Evolutionary conservation across 2,113 vertebrate genomes (phyloP), one percentile per base, ranked within the genome.

Genomic region (Cottus gobio): DNA sequence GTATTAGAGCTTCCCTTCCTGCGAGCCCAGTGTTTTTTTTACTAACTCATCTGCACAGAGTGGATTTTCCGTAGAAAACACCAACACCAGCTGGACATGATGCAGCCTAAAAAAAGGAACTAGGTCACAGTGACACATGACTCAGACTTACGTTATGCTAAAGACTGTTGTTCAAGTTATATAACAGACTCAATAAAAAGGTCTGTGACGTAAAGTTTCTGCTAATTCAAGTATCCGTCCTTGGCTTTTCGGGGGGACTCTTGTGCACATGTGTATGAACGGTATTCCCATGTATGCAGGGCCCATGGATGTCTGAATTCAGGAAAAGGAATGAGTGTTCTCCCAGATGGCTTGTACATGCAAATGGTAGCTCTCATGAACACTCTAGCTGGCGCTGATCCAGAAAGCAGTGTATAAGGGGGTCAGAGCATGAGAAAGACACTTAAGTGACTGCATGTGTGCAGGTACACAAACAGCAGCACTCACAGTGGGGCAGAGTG

Each of bases 41-140:
- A 63, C 57, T 82, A 80, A 90, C 72, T 89, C 84, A 86, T 34
- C 70, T 44, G 62, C 66, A 50, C 48, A 65, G 36, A 79, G 20
- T 10, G 37, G 75, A 58, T 46, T 77, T 31, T 80, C 60, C 48
- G 18, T 30, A 70, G 75, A 67, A 80, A 83, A 74, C 70, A 75
- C 68, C 22, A 34, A 69, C 18, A 3, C 48, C 0, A 52, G 48
- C 46, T 72, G 84, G 72, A 84, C 79, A 60, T 69, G 60, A 77
- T 62, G 68, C 50, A 60, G 83, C 61, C 48, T 16, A 75, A 42
- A 30, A 77, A 24, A 60, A 46, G 63, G 34, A 84, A 82, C 66
- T 52, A 24, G 72, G 62, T 28, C 79, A 80, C 56, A 1, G 77
- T 73, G 73, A 70, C 80, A 83, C 66, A 80, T 72, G 63, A 86